Conservation (phyloP, 2,888 invertebrate genomes). For the Adineta ricciae region DNA sequence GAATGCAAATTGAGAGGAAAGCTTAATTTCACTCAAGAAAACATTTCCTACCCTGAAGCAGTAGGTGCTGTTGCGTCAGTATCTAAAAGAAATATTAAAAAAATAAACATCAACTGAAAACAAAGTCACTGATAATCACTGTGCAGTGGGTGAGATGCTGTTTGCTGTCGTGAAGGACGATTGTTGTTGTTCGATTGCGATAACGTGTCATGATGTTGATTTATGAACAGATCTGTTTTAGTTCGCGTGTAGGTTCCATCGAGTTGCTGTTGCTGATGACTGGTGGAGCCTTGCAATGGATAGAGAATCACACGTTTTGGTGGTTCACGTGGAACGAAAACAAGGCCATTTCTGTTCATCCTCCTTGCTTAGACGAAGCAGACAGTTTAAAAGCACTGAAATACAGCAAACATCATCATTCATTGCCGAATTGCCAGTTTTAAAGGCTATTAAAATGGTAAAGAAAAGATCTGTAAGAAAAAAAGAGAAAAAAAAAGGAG, state of each 20-base stretch:
- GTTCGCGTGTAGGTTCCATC: not conserved
- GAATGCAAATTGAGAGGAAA: too few species aligned
- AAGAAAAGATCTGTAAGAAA: not conserved
- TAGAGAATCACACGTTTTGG: slow-evolving; percentile 10
- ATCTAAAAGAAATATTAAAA: not conserved
- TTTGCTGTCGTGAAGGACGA: not conserved
- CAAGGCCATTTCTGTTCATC: slow-evolving; percentile 5
- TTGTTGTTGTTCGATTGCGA: not conserved
- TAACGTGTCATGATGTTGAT: not conserved
- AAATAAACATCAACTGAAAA: not conserved
- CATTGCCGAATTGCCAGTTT: not conserved
- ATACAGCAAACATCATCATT: not conserved
- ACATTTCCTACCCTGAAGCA: not conserved
- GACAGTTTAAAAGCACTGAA: not conserved
- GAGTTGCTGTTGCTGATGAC: not conserved
- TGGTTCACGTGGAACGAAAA: slow-evolving; percentile 12
- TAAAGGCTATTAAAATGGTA: not conserved
- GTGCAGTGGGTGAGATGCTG: not conserved
- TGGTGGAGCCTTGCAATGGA: not conserved
- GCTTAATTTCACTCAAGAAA: too few species aligned
- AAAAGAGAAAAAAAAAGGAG: not conserved
- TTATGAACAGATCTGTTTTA: not conserved
- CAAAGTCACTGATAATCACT: too few species aligned
- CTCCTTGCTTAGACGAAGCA: not conserved
- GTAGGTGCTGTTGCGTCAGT: not conserved